A percentile compares a stretch with the other conserved stretches of the same genome.
These are phyloP conservation scores for Vipera latastei DNA, from an alignment of 2,797 vertebrate species.

Conservation along the genomic window DNA sequence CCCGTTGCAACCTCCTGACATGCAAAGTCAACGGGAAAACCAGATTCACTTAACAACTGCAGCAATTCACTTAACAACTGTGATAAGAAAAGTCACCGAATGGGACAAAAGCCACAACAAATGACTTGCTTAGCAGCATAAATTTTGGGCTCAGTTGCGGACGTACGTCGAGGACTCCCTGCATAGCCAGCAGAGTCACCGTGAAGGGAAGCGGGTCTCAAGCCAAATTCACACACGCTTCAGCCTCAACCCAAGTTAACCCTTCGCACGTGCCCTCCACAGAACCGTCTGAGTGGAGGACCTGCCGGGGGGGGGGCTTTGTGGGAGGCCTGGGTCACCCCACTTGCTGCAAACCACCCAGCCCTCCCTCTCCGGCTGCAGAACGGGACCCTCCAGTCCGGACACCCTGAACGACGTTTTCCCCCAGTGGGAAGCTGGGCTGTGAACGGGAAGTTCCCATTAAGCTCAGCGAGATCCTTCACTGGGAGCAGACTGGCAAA, in stretches of 20 bases:
- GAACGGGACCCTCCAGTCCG: neutral
- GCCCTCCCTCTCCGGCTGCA: neutral
- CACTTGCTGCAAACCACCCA: neutral
- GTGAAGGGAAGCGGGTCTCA: too few species aligned
- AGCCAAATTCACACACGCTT: too few species aligned
- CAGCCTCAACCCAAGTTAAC: too few species aligned
- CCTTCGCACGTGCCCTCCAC: too few species aligned
- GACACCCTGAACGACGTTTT: fast-evolving
- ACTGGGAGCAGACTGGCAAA: neutral
- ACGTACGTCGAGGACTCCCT: too few species aligned
- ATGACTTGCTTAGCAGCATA: too few species aligned
- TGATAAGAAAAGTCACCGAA: too few species aligned
- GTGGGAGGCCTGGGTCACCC: neutral
- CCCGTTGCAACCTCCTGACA: neutral
- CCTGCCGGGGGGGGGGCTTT: neutral
- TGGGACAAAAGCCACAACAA: too few species aligned
- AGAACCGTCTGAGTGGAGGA: too few species aligned
- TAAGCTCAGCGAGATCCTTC: neutral
- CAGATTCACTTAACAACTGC: neutral
- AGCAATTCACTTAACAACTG: too few species aligned
- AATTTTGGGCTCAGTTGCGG: too few species aligned
- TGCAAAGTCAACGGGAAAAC: neutral
- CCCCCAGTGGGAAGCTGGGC: neutral
- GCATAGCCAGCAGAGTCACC: too few species aligned
- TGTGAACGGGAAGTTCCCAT: neutral